phyloP scores from a whole-genome alignment of 2,888 invertebrate species.

The Harmothoe impar region DNA sequence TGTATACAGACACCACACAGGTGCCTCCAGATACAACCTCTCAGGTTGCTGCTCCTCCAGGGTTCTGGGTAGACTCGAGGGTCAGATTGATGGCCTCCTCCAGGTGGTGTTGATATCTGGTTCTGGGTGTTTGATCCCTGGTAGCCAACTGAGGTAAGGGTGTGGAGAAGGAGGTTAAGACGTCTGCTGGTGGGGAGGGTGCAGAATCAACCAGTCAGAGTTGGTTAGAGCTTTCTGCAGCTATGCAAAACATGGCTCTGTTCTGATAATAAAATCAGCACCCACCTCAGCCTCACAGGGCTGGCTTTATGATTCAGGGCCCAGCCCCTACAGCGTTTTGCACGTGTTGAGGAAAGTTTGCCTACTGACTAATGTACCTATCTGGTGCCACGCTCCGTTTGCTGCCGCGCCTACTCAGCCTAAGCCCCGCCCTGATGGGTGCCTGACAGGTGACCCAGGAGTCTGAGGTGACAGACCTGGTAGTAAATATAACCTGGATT shows the following conservation, averaged over 20 bases:
- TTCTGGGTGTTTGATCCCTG: conserved; percentile 17
- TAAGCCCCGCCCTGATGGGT: not conserved
- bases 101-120: conserved; percentile 35
- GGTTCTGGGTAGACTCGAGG: conserved; percentile 23
- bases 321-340: not conserved
- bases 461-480: not conserved
- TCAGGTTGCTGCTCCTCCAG: conserved; percentile 30
- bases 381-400: not conserved
- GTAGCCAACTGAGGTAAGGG: too few species aligned
- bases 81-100: conserved; percentile 16
- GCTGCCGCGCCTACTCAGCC: not conserved
- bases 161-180: not conserved
- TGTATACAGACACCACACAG: not conserved
- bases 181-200: not conserved
- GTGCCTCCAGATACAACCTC: not conserved
- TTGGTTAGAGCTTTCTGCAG: conserved; percentile 25
- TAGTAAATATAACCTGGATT: conserved; percentile 12
- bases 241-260: conserved; percentile 20
- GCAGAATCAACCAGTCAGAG: not conserved
- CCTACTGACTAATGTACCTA: not conserved
- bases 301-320: not conserved
- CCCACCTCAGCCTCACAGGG: not conserved
- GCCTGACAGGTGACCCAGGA: conserved; percentile 2
- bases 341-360: not conserved
- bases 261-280: conserved; percentile 36